Conservation (phyloP, 1,140 invertebrate species). For the Drosophila ohnishii region DNA sequence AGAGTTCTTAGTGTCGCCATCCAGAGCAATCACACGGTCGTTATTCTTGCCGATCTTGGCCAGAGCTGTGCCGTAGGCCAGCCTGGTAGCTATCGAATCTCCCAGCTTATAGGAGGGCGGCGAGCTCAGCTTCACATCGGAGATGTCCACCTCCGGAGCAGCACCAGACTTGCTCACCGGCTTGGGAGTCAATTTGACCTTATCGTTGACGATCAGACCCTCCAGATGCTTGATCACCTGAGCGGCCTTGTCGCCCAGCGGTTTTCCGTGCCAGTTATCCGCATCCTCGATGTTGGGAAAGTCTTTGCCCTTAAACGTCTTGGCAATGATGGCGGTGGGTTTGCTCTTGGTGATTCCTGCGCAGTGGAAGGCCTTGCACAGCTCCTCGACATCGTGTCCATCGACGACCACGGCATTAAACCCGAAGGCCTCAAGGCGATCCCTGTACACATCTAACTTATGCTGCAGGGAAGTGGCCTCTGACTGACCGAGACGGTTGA, state of each 20-base stretch:
- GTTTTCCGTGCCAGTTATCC: conserved; percentile 99
- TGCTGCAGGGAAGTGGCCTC: conserved; percentile 97
- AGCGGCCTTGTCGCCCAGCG: conserved; percentile 92
- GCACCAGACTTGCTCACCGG: conserved; percentile 88
- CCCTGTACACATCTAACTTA: conserved; percentile 94
- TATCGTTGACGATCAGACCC: conserved; percentile 86
- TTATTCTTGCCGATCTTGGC: conserved; percentile 94
- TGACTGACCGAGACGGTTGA: conserved; percentile 98
- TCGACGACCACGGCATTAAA: conserved; percentile 96
- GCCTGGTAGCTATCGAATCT: conserved; percentile 93
- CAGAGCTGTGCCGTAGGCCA: conserved; percentile 97
- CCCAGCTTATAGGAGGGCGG: conserved; percentile 93
- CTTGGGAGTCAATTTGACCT: conserved; percentile 85
- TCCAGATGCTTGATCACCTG: conserved; percentile 90
- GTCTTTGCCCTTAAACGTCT: conserved; percentile 97
- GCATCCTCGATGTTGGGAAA: conserved; percentile 95
- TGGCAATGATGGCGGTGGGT: conserved; percentile 96
- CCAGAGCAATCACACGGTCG: conserved; percentile 93
- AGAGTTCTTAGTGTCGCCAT: conserved; percentile 99
- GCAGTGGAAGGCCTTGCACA: conserved; percentile 94
- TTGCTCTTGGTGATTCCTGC: conserved; percentile 90
- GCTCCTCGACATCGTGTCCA: conserved; percentile 96
- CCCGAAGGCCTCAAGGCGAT: conserved; percentile 95
- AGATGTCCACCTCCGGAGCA: conserved; percentile 89
- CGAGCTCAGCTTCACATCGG: conserved; percentile 90